Conservation (phyloP, 2,797 vertebrate genomes). For the Takifugu ocellatus region DNA sequence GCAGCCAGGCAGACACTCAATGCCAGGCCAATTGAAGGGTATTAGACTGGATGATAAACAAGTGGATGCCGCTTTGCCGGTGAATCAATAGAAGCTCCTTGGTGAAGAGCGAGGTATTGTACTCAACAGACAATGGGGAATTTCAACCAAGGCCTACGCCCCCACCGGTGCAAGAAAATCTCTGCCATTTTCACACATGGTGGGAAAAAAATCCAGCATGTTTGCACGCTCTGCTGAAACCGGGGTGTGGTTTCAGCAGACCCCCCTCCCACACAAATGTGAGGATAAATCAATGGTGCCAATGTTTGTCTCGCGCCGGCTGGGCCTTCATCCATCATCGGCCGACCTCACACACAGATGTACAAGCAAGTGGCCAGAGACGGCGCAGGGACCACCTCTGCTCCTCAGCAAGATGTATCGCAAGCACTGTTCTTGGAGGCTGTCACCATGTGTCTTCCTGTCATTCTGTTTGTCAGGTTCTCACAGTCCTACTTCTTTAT, state of each 20-base stretch:
- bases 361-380: constrained; percentile 34
- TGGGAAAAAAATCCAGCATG: background rate
- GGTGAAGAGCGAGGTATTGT: constrained; percentile 34
- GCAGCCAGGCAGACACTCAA: constrained; percentile 14
- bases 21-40: constrained; percentile 43
- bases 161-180: constrained; percentile 30
- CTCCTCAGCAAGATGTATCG: constrained; percentile 36
- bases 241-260: no score
- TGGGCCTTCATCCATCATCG: constrained; percentile 70
- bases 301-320: constrained; percentile 51
- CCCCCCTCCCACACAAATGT: constrained; percentile 46
- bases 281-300: constrained; percentile 68
- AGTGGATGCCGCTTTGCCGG: constrained; percentile 58
- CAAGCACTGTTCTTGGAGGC: constrained; percentile 1
- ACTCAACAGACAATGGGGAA: constrained; percentile 50
- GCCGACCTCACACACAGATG: constrained; percentile 28
- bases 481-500: background rate
- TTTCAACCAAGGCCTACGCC: constrained; percentile 24
- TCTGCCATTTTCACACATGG: constrained; percentile 3
- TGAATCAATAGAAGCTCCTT: constrained; percentile 60
- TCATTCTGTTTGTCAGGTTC: background rate
- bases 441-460: constrained; percentile 12
- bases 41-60: constrained; percentile 67
- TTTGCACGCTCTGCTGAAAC: constrained; percentile 38
- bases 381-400: constrained; percentile 48